Conservation (phyloP, 2,797 vertebrate species). For the Discoglossus pictus region DNA sequence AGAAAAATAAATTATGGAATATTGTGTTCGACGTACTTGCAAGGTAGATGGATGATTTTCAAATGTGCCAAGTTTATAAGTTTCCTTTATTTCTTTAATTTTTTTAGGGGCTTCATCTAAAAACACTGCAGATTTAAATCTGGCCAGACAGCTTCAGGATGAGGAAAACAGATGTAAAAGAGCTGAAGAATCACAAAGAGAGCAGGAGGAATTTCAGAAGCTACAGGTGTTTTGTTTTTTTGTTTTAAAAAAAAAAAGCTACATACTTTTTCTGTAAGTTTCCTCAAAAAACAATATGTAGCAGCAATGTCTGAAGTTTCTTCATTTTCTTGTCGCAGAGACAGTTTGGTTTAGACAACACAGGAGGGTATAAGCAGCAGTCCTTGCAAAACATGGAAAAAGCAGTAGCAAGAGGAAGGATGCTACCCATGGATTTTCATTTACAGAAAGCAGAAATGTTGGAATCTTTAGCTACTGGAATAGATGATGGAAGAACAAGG, state of each 20-base stretch:
- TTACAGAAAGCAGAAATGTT: constrained; percentile 82
- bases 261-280: neutral
- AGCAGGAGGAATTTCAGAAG: constrained; percentile 79
- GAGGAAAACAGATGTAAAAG: constrained; percentile 72
- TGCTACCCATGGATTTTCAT: constrained; percentile 86
- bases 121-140: constrained; percentile 59
- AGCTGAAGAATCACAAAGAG: constrained; percentile 66
- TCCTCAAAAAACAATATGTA: neutral
- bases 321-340: constrained; percentile 66
- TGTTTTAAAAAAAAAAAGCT: too few species aligned
- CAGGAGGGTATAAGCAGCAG: constrained; percentile 85
- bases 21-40: too few species aligned
- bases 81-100: too few species aligned
- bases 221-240: constrained; percentile 72
- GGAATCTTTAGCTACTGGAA: constrained; percentile 83
- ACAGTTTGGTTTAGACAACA: constrained; percentile 84
- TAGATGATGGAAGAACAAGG: constrained; percentile 86
- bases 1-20: too few species aligned
- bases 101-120: constrained; percentile 54
- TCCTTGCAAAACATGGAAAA: constrained; percentile 82
- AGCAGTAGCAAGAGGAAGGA: constrained; percentile 79
- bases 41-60: too few species aligned
- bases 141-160: constrained; percentile 77
- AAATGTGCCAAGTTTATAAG: too few species aligned
- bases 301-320: constrained; percentile 22